A percentile compares a stretch with the other conserved stretches of the same genome.
phyloP scores from a whole-genome alignment of 2,797 vertebrate species.

The Molossus alvarezi region DNA sequence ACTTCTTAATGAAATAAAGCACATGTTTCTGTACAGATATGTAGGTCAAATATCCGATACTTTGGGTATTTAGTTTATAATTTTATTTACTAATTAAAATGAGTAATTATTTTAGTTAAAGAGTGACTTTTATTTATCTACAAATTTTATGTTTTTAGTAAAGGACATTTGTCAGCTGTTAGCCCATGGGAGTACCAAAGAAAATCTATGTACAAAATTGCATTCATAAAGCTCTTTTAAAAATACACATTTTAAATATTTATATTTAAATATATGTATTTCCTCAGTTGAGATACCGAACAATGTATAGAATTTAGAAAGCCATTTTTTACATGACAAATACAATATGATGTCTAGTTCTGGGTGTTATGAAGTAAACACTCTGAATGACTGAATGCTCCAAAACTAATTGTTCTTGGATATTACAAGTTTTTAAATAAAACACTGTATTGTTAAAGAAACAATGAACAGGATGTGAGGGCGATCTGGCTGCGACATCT shows the following conservation, averaged over 20 bases:
- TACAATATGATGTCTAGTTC: background rate
- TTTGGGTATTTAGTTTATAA: background rate
- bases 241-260: background rate
- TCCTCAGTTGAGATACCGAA: background rate
- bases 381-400: background rate
- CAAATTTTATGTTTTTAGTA: background rate
- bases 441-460: background rate
- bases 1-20: background rate
- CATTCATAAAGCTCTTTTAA: background rate
- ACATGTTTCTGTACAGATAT: background rate
- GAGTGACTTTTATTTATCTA: background rate
- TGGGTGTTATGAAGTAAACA: background rate
- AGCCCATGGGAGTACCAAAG: background rate
- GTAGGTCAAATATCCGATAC: background rate
- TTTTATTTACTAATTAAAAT: background rate
- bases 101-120: background rate
- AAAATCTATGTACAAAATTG: background rate
- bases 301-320: background rate
- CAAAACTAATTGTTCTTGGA: background rate
- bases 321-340: background rate
- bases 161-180: background rate
- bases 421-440: background rate
- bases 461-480: background rate
- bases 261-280: background rate
- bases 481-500: too few relatives aligned